Conservation (phyloP, 1,140 invertebrate genomes). For the Branchinecta lindahli region DNA sequence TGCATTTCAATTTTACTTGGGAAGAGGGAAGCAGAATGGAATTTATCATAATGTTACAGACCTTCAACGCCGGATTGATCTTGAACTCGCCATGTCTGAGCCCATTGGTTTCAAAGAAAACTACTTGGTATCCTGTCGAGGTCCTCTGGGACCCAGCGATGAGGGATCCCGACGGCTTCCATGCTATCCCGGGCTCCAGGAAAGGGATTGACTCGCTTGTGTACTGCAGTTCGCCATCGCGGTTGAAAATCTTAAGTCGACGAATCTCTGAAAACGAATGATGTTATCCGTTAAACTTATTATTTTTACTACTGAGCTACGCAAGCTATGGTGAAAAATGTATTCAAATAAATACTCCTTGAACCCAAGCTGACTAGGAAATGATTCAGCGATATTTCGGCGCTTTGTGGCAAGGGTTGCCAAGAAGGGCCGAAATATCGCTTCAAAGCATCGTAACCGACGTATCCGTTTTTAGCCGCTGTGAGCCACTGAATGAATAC, state of each 20-base stretch:
- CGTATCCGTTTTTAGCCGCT: no score
- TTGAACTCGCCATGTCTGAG: constrained; percentile 65
- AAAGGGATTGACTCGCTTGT: constrained; percentile 53
- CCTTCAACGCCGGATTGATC: constrained; percentile 32
- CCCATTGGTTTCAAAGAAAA: constrained; percentile 85
- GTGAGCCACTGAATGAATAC: no score
- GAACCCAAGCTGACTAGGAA: no score
- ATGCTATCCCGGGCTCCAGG: constrained; percentile 48
- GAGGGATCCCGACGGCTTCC: constrained; percentile 62
- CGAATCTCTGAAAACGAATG: constrained; percentile 27
- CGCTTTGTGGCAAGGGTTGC: background rate
- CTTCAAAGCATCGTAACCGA: no score
- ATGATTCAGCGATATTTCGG: background rate
- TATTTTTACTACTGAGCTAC: constrained; percentile 13
- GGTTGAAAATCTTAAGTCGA: constrained; percentile 53
- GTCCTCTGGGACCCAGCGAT: constrained; percentile 46
- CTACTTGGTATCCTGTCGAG: constrained; percentile 50
- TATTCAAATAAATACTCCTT: constrained; percentile 12
- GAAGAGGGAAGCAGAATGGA: no score
- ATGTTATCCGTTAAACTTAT: background rate
- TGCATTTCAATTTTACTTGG: no score
- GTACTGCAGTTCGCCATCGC: constrained; percentile 50
- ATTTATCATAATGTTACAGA: background rate
- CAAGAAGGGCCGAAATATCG: no score
- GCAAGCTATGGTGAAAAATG: constrained; percentile 6